phyloP scores from a whole-genome alignment of 2,888 invertebrate genomes.

The Pseudococcus longispinus region DNA sequence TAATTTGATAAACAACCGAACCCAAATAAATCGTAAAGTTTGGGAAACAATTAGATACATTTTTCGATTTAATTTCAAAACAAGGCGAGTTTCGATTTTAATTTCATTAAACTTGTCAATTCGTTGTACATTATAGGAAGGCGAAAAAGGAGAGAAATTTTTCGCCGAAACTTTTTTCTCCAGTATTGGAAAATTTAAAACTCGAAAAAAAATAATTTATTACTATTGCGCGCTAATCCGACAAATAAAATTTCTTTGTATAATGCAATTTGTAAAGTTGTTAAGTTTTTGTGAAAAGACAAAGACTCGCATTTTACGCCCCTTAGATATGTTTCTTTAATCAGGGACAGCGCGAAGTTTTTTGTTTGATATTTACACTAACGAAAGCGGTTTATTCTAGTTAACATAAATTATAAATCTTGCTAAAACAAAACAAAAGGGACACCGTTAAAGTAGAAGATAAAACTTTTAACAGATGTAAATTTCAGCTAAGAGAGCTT shows the following conservation, averaged over 20 bases:
- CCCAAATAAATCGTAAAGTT: conserved; percentile 13
- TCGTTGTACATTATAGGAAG: neutral
- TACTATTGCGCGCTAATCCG: conserved; percentile 39
- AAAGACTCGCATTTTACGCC: conserved; percentile 44
- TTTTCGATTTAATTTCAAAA: neutral
- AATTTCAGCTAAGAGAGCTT: conserved; percentile 42
- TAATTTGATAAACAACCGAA: neutral
- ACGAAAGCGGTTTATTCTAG: conserved; percentile 45
- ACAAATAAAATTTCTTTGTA: conserved; percentile 32
- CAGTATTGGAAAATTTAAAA: conserved; percentile 5
- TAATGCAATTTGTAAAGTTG: conserved; percentile 45
- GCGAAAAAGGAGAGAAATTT: neutral
- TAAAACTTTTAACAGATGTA: conserved; percentile 45
- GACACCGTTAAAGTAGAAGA: conserved; percentile 42
- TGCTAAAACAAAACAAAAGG: conserved; percentile 42
- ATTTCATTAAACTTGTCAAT: conserved; percentile 15
- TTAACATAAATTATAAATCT: conserved; percentile 47
- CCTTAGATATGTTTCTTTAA: conserved; percentile 45
- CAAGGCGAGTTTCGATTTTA: neutral
- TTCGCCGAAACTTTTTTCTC: neutral
- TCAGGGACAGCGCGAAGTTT: conserved; percentile 45
- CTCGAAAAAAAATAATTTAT: conserved; percentile 3
- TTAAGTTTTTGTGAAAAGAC: conserved; percentile 36
- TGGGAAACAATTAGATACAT: neutral
- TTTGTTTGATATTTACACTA: conserved; percentile 46